Base-by-base conservation (phyloP, 2,888 invertebrate species). In the Rotaria sp. region DNA sequence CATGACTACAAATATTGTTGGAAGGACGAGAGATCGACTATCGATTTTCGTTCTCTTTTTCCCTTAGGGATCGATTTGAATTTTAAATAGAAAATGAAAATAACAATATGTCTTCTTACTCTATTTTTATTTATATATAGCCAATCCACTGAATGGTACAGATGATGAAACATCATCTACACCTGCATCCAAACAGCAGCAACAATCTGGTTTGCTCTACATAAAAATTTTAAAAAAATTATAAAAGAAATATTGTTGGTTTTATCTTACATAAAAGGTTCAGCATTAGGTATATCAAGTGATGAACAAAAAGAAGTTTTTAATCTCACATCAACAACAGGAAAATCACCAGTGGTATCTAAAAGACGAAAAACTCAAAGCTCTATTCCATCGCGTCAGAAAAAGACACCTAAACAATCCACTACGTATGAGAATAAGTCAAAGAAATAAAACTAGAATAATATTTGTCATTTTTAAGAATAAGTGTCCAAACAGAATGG, bases 401-500 rank as follows among this genome's bases (percentile, higher is more conserved):
- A 67, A 21, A 67, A 67, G 35, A 35, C 30, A 8, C 5, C 35
- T 13, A 67, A 67, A 35, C 35, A 67, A 8, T 67, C 67, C 1
- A 18, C 67, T 35, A 30, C 67, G 67, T 67, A 67, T 21, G 35
- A 67, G 1, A 18, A 38, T 11, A 67, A 21, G 4, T 13, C 7
- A 0, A 18, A 67, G 13, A 35, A 1, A 30, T n/a, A 35, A 30
- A 35, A 67, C 0, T 38, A 18, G 0, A 35, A 15, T 35, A 35
- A 35, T 18, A 67, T 18, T 35, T 80, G 2, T 21, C 1, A 7
- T 45, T 80, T 80, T 75, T 2, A 41, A 80, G 80, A 13, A 80
- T 80, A 45, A 26, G 26, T 45, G 45, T 45, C 26, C 80, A 80
- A 45, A 80, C 80, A 11, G 80, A 80, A n/a, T 80, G 80, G 80